Conservation (phyloP, 2,888 invertebrate genomes). For the Limenitis camilla region DNA sequence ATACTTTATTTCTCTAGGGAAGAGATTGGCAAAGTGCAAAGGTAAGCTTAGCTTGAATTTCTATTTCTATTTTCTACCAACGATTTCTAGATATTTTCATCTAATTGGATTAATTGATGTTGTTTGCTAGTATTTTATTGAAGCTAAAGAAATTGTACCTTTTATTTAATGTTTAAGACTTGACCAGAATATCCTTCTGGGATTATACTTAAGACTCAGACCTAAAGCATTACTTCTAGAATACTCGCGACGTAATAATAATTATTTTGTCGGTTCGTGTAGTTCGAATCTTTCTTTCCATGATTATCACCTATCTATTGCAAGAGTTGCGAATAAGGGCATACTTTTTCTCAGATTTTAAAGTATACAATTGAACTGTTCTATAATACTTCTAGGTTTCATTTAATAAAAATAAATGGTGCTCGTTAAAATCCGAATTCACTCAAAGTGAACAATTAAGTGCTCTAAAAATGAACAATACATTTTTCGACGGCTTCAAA, state of each 20-base stretch:
- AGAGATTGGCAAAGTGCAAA: background rate
- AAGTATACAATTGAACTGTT: background rate
- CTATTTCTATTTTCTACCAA: background rate
- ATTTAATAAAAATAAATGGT: background rate
- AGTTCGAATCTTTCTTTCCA: no score
- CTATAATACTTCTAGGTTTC: background rate
- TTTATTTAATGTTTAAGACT: no score
- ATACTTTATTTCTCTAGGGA: background rate
- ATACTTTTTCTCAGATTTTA: no score
- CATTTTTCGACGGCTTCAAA: conserved; percentile 3
- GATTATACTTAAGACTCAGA: no score
- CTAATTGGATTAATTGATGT: background rate
- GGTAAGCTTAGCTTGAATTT: background rate
- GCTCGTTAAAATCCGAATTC: background rate
- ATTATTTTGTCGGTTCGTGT: no score
- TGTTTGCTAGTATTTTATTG: no score
- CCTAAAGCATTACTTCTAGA: no score
- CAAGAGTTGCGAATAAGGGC: no score
- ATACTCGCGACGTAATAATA: no score
- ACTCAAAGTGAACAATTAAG: conserved; percentile 12
- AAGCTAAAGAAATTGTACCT: no score
- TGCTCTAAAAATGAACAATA: conserved; percentile 13
- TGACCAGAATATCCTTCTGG: no score
- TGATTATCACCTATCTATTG: no score
- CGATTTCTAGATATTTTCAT: background rate